Base-by-base conservation (phyloP, 2,888 invertebrate genomes). In the Torymus texanus region DNA sequence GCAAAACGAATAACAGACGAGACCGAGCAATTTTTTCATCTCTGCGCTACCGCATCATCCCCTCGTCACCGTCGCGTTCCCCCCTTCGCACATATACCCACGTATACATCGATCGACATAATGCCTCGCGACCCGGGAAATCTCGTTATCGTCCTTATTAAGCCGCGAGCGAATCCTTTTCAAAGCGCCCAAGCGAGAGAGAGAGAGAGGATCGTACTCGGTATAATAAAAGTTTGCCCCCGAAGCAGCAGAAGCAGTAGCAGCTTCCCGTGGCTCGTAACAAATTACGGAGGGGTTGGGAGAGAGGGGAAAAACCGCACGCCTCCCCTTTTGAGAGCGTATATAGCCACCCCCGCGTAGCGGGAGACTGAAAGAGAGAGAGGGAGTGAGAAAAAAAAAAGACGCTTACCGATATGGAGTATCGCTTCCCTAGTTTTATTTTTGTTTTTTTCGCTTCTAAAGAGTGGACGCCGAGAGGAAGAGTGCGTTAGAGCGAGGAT, bases 111-210 rank as follows among this genome's bases (percentile, higher is more conserved):
- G 59, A 56, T 62, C 66, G 75, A 75, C 78, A 70, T 75, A 82
- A 74, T 77, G 75, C 77, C 67, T 53, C 68, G 71, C 80, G 75
- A 83, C 75, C 73, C 66, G 79, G 82, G 80, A 82, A 86, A 87
- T 88, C 87, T 87, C 85, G 87, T 87, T 87, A 87, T 85, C 84
- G 82, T 84, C 83, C 84, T 85, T 86, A 86, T 86, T 85, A 85
- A 82, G 82, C 84, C 82, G 79, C 75, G 65, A 75, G 72, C 77
- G 81, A 80, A 82, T 82, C 80, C 80, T 80, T 80, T 82, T 79
- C 75, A 75, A 75, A 75, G 53, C 16, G 55, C 21, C 5, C 3
- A 29, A 62, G 55, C 16, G n/a, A n/a, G n/a, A n/a, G n/a, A n/a
- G n/a, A n/a, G n/a, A n/a, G 21, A 66, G 55, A 41, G 55, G 16